Evolutionary conservation across 2,113 vertebrate species (phyloP).

Genomic region (Microtus montanus): DNA sequence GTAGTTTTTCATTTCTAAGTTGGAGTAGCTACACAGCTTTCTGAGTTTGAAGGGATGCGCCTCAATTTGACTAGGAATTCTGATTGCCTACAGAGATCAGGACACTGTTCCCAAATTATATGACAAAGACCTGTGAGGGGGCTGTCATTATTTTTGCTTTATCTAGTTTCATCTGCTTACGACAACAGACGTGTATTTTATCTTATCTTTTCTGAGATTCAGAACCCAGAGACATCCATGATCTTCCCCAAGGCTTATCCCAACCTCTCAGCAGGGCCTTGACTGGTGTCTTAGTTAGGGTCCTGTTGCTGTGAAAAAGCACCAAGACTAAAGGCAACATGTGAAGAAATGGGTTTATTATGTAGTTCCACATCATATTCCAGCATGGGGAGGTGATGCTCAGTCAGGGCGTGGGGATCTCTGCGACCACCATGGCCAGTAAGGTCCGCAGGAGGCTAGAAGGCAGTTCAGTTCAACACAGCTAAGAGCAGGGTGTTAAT

Average conservation of each 20-base stretch:
- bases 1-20: conserved; percentile 51
- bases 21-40: not conserved
- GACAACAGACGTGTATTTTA: not conserved
- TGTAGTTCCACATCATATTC: not conserved
- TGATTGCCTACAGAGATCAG: not conserved
- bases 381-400: not conserved
- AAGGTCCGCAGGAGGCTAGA: not conserved
- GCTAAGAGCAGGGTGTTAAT: not conserved
- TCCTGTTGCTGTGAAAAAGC: not conserved
- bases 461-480: not conserved
- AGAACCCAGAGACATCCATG: not conserved
- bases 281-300: not conserved
- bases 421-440: not conserved
- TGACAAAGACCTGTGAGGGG: not conserved
- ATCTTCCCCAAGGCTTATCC: not conserved
- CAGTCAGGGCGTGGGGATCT: not conserved
- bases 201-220: not conserved
- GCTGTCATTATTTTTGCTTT: not conserved
- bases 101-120: not conserved
- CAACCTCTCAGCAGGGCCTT: not conserved
- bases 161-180: not conserved
- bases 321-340: not conserved
- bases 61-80: not conserved
- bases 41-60: not conserved
- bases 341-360: not conserved